Evolutionary conservation across 2,113 vertebrate species (phyloP), one percentile per base, ranked within the genome.

Genomic region (Plotosus lineatus): DNA sequence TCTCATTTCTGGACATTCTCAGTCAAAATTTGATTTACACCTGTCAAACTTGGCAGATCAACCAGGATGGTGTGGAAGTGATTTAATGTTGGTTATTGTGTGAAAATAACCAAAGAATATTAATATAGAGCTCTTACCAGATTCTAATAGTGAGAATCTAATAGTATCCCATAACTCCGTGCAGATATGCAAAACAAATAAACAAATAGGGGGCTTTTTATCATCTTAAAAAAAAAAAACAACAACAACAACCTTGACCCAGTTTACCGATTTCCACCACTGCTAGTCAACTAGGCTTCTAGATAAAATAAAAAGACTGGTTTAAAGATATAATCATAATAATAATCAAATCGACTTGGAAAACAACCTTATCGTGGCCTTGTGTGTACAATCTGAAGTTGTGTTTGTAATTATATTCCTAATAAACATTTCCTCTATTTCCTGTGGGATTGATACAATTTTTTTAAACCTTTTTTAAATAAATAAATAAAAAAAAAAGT

Each of bases 351-450:
- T 78, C 85, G 84, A 92, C 92, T 90, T 94, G 90, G 89, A 92
- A 92, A 19, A 90, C 93, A 92, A 95, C 92, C 93, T 95, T 94
- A 93, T 93, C 92, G 96, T 97, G 96, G 96, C 96, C 96, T 94
- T 94, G 96, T 94, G 88, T 93, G 91, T 95, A 95, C 92, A 92
- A 94, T 92, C 91, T 87, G 85, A 92, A 91, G 85, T 88, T 92
- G 80, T 83, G 88, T 88, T 89, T 90, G 92, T 91, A 88, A 80
- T 80, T 89, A 89, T 90, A n/a, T 79, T 80, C 48, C 82, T 74
- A 83, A 75, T 75, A 68, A 60, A 75, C 88, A 6, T 21, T 72
- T 50, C 15, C 44, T 86, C 89, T 89, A n/a, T 90, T 86, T 91
- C 88, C 83, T 84, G 87, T 88, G 90, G 87, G 90, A 87, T 89